Base-by-base conservation (phyloP, 92 coral and sea anemone species). In the Palythoa grandiflora region DNA sequence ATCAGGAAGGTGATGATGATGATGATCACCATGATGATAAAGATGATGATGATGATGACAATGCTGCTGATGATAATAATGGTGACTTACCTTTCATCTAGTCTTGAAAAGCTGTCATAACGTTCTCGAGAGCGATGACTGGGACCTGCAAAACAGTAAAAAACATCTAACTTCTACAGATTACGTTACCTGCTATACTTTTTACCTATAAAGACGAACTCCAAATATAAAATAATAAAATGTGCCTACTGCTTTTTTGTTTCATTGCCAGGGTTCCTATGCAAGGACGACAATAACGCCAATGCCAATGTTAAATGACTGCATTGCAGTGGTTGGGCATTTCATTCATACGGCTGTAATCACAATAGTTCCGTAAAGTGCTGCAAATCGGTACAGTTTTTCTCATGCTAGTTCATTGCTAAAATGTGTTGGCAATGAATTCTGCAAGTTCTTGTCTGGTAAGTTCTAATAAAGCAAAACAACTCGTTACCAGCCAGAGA, bases 71-170 rank as follows among this genome's bases (percentile, higher is more conserved):
- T 28, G 28, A 28, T 3, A 19, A 5, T 1, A 14, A 4, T 44
- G 50, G 50, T 44, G 47, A 81, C 86, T 81, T 47, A 81, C 86
- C 86, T 81, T 40, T 81, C 86, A 28, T 81, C 86, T 35, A 81
- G 54, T 17, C 86, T 81, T 48, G 86, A 81, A 37, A 81, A 66
- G 51, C 86, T 81, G 86, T 81, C 86, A 8, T 65, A 81, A 44
- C 86, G 75, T 81, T 81, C 86, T 10, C 86, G 86, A 21, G 86
- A 81, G 52, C 86, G 86, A 44, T 68, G 86, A 35, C 86, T 66
- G 39, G 86, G 86, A 20, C 86, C 86, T 81, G 86, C 40, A 81
- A 81, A 5, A 38, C 47, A 68, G 75, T 50, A 50, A 66, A 81
- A 60, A 81, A 68, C 39, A 68, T 66, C 86, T 81, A 81, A 81